Evolutionary conservation across 2,797 vertebrate genomes (phyloP).

Genomic region (Petrocephalus sullivani): DNA sequence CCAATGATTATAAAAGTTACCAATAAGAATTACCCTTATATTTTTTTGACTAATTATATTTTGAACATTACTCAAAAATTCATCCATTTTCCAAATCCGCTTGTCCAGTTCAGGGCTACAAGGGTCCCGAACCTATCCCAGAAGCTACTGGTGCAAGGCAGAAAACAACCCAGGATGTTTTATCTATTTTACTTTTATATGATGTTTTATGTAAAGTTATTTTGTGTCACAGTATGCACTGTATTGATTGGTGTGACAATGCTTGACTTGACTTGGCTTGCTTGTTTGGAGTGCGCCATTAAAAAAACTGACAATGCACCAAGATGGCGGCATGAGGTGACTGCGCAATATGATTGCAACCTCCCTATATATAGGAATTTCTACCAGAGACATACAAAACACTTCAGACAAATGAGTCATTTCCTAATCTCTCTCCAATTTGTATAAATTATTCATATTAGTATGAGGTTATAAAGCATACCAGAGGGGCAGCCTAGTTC

Average conservation of each 20-base stretch:
- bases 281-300: not conserved
- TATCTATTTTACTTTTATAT: not conserved
- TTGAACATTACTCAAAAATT: not conserved
- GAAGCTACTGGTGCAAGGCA: not conserved
- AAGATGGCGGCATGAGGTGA: not conserved
- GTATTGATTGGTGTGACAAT: not conserved
- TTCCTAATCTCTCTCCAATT: not conserved
- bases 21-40: not conserved
- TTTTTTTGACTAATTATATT: not conserved
- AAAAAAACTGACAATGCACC: not conserved
- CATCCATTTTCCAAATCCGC: not conserved
- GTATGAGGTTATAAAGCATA: not conserved
- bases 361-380: not conserved
- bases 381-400: not conserved
- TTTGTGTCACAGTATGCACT: not conserved
- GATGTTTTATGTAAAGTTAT: not conserved
- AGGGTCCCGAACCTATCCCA: not conserved
- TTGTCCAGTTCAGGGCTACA: not conserved
- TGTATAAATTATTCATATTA: slow-evolving; percentile 9
- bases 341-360: not conserved
- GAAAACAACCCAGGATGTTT: not conserved
- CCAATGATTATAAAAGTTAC: not conserved
- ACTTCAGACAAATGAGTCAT: not conserved
- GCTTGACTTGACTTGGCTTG: not conserved
- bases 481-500: not conserved